phyloP scores from a whole-genome alignment of 2,113 vertebrate species.

The Indicator maculatus region DNA sequence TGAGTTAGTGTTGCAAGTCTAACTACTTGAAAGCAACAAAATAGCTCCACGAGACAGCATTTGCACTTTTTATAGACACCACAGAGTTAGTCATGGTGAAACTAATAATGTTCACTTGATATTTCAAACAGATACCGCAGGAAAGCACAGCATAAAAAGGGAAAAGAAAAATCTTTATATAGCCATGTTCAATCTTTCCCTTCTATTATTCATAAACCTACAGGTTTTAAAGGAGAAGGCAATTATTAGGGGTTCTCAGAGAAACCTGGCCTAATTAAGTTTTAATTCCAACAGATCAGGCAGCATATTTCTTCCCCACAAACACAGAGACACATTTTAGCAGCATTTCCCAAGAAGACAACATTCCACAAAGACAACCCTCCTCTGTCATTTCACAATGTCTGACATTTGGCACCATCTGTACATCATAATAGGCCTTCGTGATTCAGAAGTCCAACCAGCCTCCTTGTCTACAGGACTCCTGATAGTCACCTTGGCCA shows the following conservation, averaged over 20 bases:
- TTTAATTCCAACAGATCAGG: constrained; percentile 3
- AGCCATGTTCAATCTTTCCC: background rate
- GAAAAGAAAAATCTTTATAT: background rate
- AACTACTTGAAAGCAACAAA: background rate
- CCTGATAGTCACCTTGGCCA: background rate
- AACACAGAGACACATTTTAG: background rate
- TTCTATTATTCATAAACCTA: constrained; percentile 25
- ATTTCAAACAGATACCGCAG: background rate
- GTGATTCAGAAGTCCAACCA: background rate
- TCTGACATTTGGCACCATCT: background rate
- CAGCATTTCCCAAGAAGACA: background rate
- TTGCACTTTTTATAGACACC: background rate
- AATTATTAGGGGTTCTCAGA: background rate
- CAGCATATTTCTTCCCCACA: background rate
- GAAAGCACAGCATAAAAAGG: background rate
- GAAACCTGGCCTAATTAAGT: constrained; percentile 24
- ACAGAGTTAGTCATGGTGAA: background rate
- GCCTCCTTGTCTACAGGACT: background rate
- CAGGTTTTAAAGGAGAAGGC: background rate
- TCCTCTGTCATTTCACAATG: background rate
- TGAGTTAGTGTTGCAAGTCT: background rate
- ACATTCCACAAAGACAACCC: rapidly evolving
- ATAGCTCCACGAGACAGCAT: background rate
- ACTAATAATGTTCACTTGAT: background rate
- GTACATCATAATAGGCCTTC: background rate